A percentile compares a stretch with the other conserved stretches of the same genome.
These are phyloP conservation scores for Thysanoteuthis rhombus DNA, from an alignment of 2,888 invertebrate species.

Conservation along the genomic window DNA sequence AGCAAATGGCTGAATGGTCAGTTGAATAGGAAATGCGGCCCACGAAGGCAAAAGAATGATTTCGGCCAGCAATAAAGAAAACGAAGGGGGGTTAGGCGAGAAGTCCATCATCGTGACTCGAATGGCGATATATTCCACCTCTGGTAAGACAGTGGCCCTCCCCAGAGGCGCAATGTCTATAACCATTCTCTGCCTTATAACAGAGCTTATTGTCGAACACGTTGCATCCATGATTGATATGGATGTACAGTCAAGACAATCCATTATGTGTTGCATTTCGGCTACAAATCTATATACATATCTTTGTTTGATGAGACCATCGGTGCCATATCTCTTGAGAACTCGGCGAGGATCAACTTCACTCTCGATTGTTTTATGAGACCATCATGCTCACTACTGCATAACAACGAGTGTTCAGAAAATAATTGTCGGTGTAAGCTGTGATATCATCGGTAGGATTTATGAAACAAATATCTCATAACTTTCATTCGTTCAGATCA, in stretches of 20 bases:
- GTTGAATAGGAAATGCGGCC: not conserved
- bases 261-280: not conserved
- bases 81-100: not conserved
- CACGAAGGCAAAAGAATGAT: constrained; percentile 12
- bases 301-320: not conserved
- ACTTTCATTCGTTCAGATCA: too few relatives aligned
- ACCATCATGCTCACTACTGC: too few relatives aligned
- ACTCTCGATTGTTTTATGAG: too few relatives aligned
- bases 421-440: too few relatives aligned
- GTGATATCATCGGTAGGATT: too few relatives aligned
- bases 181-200: not conserved
- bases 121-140: not conserved
- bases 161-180: not conserved
- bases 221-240: not conserved
- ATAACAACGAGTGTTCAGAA: too few relatives aligned
- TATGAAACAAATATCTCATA: too few relatives aligned
- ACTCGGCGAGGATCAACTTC: too few relatives aligned
- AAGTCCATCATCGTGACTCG: not conserved
- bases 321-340: too few relatives aligned
- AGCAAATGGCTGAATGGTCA: not conserved
- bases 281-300: not conserved
- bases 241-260: not conserved
- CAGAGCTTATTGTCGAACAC: not conserved
- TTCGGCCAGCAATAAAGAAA: not conserved
- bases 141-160: not conserved